phyloP scores from a whole-genome alignment of 2,888 invertebrate species.

The Conomelus anceps region DNA sequence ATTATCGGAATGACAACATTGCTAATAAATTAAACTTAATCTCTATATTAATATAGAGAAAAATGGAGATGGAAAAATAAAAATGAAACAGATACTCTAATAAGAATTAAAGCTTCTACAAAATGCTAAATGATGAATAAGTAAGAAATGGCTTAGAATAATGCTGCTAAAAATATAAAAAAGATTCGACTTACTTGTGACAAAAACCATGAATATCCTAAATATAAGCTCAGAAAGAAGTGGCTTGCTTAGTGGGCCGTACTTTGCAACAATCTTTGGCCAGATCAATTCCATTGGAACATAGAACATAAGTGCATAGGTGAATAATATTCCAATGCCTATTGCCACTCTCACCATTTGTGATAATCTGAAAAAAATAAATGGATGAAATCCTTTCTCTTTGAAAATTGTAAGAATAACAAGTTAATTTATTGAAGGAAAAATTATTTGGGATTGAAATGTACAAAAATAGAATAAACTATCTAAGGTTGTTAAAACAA shows the following conservation, averaged over 20 bases:
- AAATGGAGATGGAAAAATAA: too few relatives aligned
- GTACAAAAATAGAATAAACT: conserved; percentile 13
- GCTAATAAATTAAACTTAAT: too few relatives aligned
- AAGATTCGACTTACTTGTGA: conserved; percentile 68
- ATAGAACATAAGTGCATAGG: conserved; percentile 84
- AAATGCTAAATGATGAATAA: background rate
- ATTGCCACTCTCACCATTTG: conserved; percentile 78
- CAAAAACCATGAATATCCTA: conserved; percentile 61
- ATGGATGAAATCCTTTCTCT: background rate
- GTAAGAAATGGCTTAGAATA: background rate
- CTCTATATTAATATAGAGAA: too few relatives aligned
- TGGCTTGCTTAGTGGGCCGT: conserved; percentile 51
- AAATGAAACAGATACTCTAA: too few relatives aligned
- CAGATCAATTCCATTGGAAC: conserved; percentile 87
- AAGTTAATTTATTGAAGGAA: background rate
- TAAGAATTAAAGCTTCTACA: too few relatives aligned
- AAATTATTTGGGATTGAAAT: background rate
- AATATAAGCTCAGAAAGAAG: conserved; percentile 61
- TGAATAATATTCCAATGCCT: conserved; percentile 76
- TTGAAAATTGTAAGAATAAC: background rate
- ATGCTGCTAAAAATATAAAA: background rate
- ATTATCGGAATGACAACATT: too few relatives aligned
- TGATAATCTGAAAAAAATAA: conserved; percentile 57
- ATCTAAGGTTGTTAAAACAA: background rate
- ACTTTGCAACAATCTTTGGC: conserved; percentile 56